Percentiles rank a stretch among this genome's conserved stretches.
phyloP scores from a whole-genome alignment of 2,888 invertebrate genomes.

The Drosophila multiciliata region DNA sequence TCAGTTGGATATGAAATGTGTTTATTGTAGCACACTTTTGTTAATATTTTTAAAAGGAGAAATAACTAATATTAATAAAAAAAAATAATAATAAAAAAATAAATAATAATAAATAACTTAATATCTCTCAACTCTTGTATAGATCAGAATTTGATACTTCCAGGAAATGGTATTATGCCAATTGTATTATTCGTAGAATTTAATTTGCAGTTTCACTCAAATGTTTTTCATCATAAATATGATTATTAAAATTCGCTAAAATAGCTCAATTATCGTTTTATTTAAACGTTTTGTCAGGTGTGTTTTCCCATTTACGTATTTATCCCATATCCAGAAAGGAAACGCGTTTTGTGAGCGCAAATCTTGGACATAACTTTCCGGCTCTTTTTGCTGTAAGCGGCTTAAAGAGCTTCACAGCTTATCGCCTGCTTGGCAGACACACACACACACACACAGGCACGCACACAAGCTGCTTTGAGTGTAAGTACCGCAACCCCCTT shows the following conservation, averaged over 20 bases:
- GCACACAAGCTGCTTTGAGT: conserved; percentile 1
- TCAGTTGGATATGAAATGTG: not conserved
- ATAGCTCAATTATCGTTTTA: conserved; percentile 1
- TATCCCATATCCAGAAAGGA: conserved; percentile 9
- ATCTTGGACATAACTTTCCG: conserved; percentile 31
- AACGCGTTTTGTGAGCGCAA: conserved; percentile 31
- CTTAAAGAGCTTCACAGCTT: conserved; percentile 65
- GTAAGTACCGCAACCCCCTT: not conserved
- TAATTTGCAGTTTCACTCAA: no score
- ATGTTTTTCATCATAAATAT: not conserved
- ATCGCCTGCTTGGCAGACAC: conserved; percentile 62
- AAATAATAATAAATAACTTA: not conserved
- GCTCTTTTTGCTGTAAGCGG: conserved; percentile 55
- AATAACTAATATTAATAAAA: no score
- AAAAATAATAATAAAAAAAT: no score
- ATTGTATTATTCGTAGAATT: not conserved
- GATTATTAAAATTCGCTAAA: not conserved
- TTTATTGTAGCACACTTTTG: conserved; percentile 11
- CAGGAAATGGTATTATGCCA: not conserved
- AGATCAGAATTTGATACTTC: not conserved
- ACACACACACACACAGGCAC: not conserved
- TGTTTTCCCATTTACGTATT: not conserved
- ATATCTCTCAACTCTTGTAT: not conserved
- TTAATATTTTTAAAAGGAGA: not conserved
- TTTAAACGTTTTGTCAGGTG: not conserved